Evolutionary conservation across 2,888 invertebrate species (phyloP).

Genomic region (Nineta flava): DNA sequence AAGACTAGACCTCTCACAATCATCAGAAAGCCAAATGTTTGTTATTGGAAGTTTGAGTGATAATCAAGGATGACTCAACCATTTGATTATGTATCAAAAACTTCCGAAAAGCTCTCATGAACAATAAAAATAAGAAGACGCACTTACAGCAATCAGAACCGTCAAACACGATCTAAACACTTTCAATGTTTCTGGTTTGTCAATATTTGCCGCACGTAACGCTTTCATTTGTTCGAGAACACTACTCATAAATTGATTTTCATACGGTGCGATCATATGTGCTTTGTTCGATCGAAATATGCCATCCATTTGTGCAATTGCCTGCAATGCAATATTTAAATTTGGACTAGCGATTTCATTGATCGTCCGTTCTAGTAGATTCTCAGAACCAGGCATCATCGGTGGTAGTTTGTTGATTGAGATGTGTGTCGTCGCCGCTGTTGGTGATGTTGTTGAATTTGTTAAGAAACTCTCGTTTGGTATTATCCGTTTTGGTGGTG

Average conservation of each 20-base stretch:
- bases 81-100: constrained; percentile 3
- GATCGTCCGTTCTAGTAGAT: constrained; percentile 29
- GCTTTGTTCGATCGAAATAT: constrained; percentile 38
- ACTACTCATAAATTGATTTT: constrained; percentile 48
- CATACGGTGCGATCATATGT: constrained; percentile 35
- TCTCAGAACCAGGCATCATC: constrained; percentile 18
- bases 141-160: constrained; percentile 33
- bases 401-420: constrained; percentile 2
- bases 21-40: constrained; percentile 5
- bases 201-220: constrained; percentile 24
- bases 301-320: constrained; percentile 54
- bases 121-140: no score
- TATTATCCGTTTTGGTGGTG: constrained; percentile 35
- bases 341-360: constrained; percentile 48
- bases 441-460: constrained; percentile 2
- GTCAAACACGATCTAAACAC: constrained; percentile 34
- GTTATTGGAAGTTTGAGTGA: neutral
- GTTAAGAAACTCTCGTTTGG: constrained; percentile 13
- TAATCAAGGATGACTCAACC: neutral
- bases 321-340: constrained; percentile 37
- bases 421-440: neutral
- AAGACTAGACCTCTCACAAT: neutral
- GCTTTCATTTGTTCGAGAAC: constrained; percentile 47
- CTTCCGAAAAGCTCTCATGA: neutral
- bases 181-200: constrained; percentile 29